Conservation (phyloP, 2,888 invertebrate genomes). For the Gortyna flavago region DNA sequence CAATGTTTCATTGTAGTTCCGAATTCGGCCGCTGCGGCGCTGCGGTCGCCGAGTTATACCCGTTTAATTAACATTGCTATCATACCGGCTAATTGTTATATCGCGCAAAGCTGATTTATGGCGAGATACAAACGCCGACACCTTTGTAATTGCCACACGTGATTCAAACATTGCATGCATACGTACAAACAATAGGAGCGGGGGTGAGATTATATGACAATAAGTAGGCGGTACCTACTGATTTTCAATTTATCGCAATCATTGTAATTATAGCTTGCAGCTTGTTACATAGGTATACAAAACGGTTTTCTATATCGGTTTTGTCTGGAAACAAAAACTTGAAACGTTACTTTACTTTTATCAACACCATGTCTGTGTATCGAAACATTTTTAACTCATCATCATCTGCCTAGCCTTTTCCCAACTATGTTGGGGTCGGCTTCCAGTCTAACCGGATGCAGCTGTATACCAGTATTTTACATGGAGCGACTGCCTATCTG, state of each 20-base stretch:
- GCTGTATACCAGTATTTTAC: no score
- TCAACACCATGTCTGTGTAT: conserved; percentile 74
- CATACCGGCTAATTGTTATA: conserved; percentile 90
- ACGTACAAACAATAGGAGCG: conserved; percentile 76
- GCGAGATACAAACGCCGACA: conserved; percentile 86
- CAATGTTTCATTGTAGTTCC: conserved; percentile 69
- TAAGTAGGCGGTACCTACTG: conserved; percentile 69
- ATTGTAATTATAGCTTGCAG: conserved; percentile 45
- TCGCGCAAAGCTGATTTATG: conserved; percentile 89
- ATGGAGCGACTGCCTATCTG: no score
- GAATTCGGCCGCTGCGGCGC: conserved; percentile 73
- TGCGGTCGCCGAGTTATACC: conserved; percentile 80
- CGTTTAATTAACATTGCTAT: conserved; percentile 90
- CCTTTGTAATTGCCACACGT: conserved; percentile 88
- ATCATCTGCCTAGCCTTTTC: no score
- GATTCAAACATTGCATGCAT: conserved; percentile 84
- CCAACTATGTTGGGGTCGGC: no score
- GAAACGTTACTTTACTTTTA: conserved; percentile 7
- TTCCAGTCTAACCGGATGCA: no score
- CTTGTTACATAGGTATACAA: conserved; percentile 26
- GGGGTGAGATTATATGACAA: conserved; percentile 69
- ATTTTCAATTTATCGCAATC: conserved; percentile 66
- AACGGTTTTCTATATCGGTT: conserved; percentile 11
- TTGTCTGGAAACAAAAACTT: not conserved
- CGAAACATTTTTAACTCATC: conserved; percentile 64